Evolutionary conservation across 2,113 vertebrate genomes (phyloP).

Genomic region (Heterotilapia buettikoferi): DNA sequence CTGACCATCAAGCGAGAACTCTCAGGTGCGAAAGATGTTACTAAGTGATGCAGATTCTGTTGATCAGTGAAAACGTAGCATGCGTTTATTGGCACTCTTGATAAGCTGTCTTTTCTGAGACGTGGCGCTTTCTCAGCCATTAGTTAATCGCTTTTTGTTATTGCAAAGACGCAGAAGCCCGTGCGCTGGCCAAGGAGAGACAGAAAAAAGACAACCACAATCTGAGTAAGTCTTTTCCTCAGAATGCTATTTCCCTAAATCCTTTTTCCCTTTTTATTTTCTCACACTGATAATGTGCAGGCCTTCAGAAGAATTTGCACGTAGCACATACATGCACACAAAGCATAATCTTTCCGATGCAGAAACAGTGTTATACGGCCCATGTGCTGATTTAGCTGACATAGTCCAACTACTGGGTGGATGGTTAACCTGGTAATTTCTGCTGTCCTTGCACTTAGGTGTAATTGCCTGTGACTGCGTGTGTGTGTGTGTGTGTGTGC

Average conservation of each 20-base stretch:
- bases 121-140: neutral
- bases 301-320: neutral
- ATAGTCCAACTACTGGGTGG: constrained; percentile 54
- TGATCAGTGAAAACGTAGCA: neutral
- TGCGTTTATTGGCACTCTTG: neutral
- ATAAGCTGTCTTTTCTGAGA: neutral
- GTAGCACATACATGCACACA: neutral
- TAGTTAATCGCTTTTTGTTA: constrained; percentile 63
- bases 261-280: neutral
- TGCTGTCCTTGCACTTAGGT: constrained; percentile 69
- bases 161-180: constrained; percentile 82
- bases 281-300: neutral
- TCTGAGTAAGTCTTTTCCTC: constrained; percentile 78
- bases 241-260: neutral
- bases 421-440: constrained; percentile 69
- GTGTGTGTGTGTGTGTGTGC: neutral
- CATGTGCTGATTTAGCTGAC: constrained; percentile 60
- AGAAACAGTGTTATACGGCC: constrained; percentile 30
- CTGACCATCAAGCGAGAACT: constrained; percentile 91
- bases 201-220: constrained; percentile 99
- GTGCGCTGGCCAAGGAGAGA: constrained; percentile 91
- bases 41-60: neutral
- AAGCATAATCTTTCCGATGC: neutral
- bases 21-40: constrained; percentile 76
- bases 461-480: constrained; percentile 63